A percentile compares a stretch with the other conserved stretches of the same genome.
Evolutionary conservation across 30 jellyfish, hydroid and myxozoan genomes (phyloP).

Genomic region (Nemopilema nomurai): DNA sequence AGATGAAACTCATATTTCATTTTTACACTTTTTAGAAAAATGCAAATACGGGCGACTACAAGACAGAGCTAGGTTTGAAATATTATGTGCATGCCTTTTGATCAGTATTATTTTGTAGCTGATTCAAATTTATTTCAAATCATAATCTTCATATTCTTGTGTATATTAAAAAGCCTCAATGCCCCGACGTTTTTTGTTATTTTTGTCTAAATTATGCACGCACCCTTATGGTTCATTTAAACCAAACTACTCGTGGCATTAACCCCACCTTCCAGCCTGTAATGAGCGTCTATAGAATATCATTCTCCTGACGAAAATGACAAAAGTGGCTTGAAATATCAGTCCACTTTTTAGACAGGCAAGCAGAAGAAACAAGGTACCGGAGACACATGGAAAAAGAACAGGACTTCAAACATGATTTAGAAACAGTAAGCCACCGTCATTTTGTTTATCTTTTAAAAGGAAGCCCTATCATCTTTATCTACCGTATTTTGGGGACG

Average conservation of each 20-base stretch:
- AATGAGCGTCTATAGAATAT: no score
- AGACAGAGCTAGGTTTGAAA: conserved; percentile 51
- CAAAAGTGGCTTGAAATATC: background rate
- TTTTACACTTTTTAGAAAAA: conserved; percentile 41
- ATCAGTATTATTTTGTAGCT: background rate
- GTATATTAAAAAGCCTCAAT: background rate
- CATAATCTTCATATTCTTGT: background rate
- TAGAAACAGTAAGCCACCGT: conserved; percentile 53
- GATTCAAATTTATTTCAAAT: background rate
- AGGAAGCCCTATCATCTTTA: no score
- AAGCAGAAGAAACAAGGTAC: conserved; percentile 69
- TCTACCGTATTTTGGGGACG: no score
- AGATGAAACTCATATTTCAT: no score
- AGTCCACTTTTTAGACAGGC: conserved; percentile 20
- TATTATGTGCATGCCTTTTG: background rate
- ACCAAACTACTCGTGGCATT: no score
- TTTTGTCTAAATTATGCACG: no score
- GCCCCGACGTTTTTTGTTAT: no score
- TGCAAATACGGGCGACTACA: conserved; percentile 23
- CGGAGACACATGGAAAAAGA: conserved; percentile 61
- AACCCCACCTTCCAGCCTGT: no score
- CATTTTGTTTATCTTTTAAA: no score
- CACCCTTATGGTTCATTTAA: no score
- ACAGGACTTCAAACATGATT: conserved; percentile 52
- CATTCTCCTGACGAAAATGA: background rate